These are phyloP conservation scores for Bombyx mandarina DNA, from an alignment of 1,140 invertebrate genomes.

Conservation along the genomic window DNA sequence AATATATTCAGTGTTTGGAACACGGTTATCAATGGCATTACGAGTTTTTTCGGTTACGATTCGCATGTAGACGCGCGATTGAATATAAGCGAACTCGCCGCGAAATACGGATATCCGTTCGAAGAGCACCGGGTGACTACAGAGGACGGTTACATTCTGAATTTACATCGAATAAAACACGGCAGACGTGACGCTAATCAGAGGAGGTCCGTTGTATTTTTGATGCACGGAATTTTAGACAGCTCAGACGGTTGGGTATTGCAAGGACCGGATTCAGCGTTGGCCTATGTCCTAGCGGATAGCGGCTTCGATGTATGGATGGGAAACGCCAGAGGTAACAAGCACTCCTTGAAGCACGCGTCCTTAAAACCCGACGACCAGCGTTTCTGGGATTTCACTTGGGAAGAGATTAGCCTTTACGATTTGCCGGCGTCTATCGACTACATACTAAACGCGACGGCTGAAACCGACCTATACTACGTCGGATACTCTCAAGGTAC, in stretches of 20 bases:
- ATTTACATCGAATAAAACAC: slow-evolving; percentile 70
- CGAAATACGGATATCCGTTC: slow-evolving; percentile 71
- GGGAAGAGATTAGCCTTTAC: slow-evolving; percentile 81
- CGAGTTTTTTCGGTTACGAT: not conserved
- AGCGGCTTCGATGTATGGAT: slow-evolving; percentile 83
- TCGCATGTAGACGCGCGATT: slow-evolving; percentile 24
- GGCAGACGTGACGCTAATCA: slow-evolving; percentile 18
- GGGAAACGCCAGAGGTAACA: slow-evolving; percentile 80
- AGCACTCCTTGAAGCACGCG: slow-evolving; percentile 73
- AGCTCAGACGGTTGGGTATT: slow-evolving; percentile 74
- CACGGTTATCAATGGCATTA: not conserved
- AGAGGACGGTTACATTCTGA: slow-evolving; percentile 74
- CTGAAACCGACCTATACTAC: slow-evolving; percentile 71
- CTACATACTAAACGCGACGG: slow-evolving; percentile 72
- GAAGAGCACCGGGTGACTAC: slow-evolving; percentile 72
- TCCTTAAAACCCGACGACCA: slow-evolving; percentile 37
- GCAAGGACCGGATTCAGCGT: slow-evolving; percentile 64
- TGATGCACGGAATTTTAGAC: slow-evolving; percentile 79
- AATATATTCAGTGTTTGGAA: not conserved
- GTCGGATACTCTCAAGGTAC: slow-evolving; percentile 76
- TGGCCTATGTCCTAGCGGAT: slow-evolving; percentile 67
- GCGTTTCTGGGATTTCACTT: slow-evolving; percentile 70
- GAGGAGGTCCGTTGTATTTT: slow-evolving; percentile 56
- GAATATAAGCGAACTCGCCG: slow-evolving; percentile 43
- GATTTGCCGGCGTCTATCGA: slow-evolving; percentile 85